Percentiles rank a stretch among this genome's conserved stretches.
These are phyloP conservation scores for Drosophila yakuba DNA, from an alignment of 1,140 invertebrate species.

Conservation along the genomic window DNA sequence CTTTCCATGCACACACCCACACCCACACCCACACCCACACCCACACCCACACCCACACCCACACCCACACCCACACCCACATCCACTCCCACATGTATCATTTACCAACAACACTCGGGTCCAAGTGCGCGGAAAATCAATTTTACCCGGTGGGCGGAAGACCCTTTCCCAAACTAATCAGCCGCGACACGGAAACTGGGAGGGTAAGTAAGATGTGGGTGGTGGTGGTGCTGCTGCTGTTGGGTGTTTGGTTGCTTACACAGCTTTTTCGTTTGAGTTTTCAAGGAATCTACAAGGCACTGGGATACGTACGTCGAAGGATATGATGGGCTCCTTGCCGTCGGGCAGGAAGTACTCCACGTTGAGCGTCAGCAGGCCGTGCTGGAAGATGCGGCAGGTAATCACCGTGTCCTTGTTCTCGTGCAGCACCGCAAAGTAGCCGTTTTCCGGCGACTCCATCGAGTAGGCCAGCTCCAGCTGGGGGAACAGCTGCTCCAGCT, in stretches of 20 bases:
- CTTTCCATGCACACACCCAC: conserved; percentile 8
- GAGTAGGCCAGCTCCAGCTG: conserved; percentile 87
- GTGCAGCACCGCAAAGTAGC: conserved; percentile 88
- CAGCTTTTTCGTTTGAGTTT: background rate
- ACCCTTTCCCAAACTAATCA: conserved; percentile 27
- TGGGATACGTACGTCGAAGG: conserved; percentile 88
- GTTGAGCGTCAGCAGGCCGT: conserved; percentile 91
- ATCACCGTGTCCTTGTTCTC: conserved; percentile 89
- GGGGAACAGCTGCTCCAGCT: conserved; percentile 89
- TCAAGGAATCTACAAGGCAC: background rate
- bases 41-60: conserved; percentile 17
- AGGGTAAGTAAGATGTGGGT: conserved; percentile 6
- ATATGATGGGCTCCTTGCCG: conserved; percentile 89
- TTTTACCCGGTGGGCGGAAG: conserved; percentile 37
- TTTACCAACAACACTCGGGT: background rate
- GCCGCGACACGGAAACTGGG: conserved; percentile 1
- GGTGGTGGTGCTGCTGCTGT: conserved; percentile 15
- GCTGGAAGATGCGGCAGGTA: conserved; percentile 87
- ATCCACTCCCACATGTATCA: conserved; percentile 6
- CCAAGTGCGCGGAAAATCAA: conserved; percentile 63
- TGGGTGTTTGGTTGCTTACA: no score
- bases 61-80: conserved; percentile 19
- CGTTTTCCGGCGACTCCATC: conserved; percentile 87
- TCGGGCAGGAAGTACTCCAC: conserved; percentile 92
- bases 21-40: conserved; percentile 12